A percentile compares a stretch with the other conserved stretches of the same genome.
These are phyloP conservation scores for Apodemia duryi DNA, from an alignment of 2,888 invertebrate species.

Conservation along the genomic window DNA sequence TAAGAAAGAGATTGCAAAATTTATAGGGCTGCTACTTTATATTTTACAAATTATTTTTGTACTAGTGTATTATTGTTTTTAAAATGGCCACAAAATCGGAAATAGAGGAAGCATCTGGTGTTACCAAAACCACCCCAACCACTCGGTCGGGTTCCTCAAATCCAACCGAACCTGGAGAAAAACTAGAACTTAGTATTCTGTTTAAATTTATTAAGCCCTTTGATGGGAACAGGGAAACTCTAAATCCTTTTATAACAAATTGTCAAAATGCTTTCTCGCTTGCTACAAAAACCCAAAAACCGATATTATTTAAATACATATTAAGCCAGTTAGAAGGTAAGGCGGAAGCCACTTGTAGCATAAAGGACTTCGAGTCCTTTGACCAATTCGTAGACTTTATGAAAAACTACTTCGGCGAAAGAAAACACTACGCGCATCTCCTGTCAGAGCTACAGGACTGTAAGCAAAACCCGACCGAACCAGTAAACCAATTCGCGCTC, in stretches of 20 bases:
- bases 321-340: slow-evolving; percentile 2
- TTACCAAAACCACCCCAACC: neutral
- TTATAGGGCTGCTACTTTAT: slow-evolving; percentile 1
- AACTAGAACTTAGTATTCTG: neutral
- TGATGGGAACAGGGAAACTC: neutral
- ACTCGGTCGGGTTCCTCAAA: neutral
- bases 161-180: neutral
- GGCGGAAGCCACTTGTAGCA: neutral
- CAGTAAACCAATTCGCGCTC: neutral
- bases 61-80: neutral
- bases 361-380: neutral
- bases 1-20: neutral
- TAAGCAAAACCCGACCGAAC: neutral
- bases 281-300: neutral
- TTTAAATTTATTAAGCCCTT: neutral
- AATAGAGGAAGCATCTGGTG: neutral
- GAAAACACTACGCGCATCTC: neutral
- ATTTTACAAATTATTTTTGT: neutral
- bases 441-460: neutral
- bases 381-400: neutral
- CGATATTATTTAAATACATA: neutral
- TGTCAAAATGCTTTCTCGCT: neutral
- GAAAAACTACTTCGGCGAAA: neutral
- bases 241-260: neutral
- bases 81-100: neutral